phyloP scores from a whole-genome alignment of 2,888 invertebrate species.

The Osmoderma eremita region DNA sequence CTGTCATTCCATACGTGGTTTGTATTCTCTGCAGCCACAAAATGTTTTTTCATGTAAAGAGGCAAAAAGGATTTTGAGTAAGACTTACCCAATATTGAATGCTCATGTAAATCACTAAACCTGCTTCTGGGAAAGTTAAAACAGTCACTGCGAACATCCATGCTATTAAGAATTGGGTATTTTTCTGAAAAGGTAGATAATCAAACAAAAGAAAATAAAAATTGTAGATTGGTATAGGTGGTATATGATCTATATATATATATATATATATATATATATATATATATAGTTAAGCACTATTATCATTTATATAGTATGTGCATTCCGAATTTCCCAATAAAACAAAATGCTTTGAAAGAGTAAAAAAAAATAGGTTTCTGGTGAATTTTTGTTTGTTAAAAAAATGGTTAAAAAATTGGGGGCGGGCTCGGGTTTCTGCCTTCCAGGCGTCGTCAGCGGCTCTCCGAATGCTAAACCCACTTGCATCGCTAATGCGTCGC shows the following conservation, averaged over 20 bases:
- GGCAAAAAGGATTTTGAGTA: not conserved
- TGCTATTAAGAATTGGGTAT: conserved; percentile 63
- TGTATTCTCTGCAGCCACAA: conserved; percentile 62
- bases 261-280: no score
- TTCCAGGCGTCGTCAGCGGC: no score
- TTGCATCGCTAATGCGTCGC: no score
- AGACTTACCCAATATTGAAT: conserved; percentile 67
- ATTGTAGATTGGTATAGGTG: no score
- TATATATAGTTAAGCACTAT: no score
- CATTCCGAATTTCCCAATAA: not conserved
- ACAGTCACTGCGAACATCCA: conserved; percentile 67
- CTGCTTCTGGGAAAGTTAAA: conserved; percentile 67
- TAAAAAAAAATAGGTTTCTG: not conserved
- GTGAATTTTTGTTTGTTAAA: not conserved
- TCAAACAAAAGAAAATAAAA: conserved; percentile 13
- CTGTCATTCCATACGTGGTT: conserved; percentile 65
- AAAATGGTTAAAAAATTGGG: no score
- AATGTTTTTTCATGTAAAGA: not conserved
- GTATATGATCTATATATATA: no score
- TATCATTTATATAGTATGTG: no score
- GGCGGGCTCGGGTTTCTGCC: no score
- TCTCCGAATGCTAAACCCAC: no score
- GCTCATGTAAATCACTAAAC: conserved; percentile 68
- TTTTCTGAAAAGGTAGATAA: conserved; percentile 62
- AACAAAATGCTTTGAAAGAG: not conserved